A percentile compares a stretch with the other conserved stretches of the same genome.
Evolutionary conservation across 2,113 vertebrate genomes (phyloP).

Genomic region (Dromiciops gliroides): DNA sequence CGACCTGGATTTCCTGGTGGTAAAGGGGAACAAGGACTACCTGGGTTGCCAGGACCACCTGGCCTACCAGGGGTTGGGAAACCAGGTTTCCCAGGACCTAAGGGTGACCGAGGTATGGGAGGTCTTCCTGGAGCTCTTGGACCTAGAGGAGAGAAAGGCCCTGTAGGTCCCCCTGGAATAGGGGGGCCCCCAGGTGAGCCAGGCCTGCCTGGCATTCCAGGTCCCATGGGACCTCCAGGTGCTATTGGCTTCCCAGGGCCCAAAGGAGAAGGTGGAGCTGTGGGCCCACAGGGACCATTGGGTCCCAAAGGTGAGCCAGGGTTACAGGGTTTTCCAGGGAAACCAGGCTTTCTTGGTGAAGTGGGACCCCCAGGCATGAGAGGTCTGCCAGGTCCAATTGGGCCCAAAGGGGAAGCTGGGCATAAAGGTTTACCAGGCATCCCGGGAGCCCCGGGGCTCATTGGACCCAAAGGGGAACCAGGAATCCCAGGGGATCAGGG

Average conservation of each 20-base stretch:
- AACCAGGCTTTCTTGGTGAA: slow-evolving; percentile 89
- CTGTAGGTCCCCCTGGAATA: slow-evolving; percentile 88
- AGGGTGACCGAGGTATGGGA: slow-evolving; percentile 91
- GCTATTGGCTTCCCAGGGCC: slow-evolving; percentile 90
- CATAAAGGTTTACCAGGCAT: slow-evolving; percentile 89
- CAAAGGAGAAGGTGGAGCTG: slow-evolving; percentile 90
- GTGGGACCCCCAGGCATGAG: slow-evolving; percentile 89
- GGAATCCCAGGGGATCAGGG: slow-evolving; percentile 91
- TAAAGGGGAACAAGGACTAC: slow-evolving; percentile 93
- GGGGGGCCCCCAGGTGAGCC: slow-evolving; percentile 88
- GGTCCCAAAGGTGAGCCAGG: slow-evolving; percentile 92
- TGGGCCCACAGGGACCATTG: slow-evolving; percentile 88
- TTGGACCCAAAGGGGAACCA: slow-evolving; percentile 89
- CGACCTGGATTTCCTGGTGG: slow-evolving; percentile 91
- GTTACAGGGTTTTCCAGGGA: slow-evolving; percentile 90
- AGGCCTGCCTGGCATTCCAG: slow-evolving; percentile 91
- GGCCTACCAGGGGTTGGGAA: slow-evolving; percentile 93
- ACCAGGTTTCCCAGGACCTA: slow-evolving; percentile 92
- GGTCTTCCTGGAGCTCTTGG: slow-evolving; percentile 90
- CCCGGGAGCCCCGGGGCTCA: slow-evolving; percentile 87
- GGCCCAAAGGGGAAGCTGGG: slow-evolving; percentile 93
- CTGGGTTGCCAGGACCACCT: slow-evolving; percentile 90
- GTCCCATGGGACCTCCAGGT: slow-evolving; percentile 91
- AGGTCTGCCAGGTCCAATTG: slow-evolving; percentile 91
- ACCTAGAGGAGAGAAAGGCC: slow-evolving; percentile 92